Evolutionary conservation across 2,888 invertebrate genomes (phyloP).

Genomic region (Plagiodera versicolora): DNA sequence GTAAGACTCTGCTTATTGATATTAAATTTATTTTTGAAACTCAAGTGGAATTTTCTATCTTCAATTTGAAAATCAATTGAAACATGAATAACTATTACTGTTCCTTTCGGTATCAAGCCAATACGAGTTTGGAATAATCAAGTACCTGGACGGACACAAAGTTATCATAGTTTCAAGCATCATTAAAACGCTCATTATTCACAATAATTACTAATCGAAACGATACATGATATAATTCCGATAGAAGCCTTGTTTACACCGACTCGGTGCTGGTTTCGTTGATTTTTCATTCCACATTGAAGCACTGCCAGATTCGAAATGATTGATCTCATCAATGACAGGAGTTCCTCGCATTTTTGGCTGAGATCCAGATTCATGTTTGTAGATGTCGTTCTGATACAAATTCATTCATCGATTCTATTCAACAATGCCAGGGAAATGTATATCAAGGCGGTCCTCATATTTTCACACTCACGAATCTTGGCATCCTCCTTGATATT

Average conservation of each 20-base stretch:
- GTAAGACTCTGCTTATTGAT: too few species aligned
- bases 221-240: not conserved
- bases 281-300: not conserved
- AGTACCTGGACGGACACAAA: not conserved
- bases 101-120: not conserved
- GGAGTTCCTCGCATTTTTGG: not conserved
- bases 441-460: not conserved
- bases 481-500: too few species aligned
- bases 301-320: not conserved
- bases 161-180: not conserved
- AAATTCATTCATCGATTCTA: not conserved
- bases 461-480: not conserved
- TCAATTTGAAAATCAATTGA: too few species aligned
- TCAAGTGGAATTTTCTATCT: too few species aligned
- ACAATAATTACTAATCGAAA: not conserved
- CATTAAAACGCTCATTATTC: not conserved
- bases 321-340: not conserved
- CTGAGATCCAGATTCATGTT: not conserved
- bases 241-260: not conserved
- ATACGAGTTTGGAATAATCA: not conserved
- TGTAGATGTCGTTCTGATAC: not conserved
- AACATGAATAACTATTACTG: too few species aligned
- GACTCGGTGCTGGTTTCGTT: not conserved
- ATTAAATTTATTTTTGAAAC: too few species aligned
- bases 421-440: not conserved